Evolutionary conservation across 2,113 vertebrate species (phyloP).

Genomic region (Arothron firmamentum): DNA sequence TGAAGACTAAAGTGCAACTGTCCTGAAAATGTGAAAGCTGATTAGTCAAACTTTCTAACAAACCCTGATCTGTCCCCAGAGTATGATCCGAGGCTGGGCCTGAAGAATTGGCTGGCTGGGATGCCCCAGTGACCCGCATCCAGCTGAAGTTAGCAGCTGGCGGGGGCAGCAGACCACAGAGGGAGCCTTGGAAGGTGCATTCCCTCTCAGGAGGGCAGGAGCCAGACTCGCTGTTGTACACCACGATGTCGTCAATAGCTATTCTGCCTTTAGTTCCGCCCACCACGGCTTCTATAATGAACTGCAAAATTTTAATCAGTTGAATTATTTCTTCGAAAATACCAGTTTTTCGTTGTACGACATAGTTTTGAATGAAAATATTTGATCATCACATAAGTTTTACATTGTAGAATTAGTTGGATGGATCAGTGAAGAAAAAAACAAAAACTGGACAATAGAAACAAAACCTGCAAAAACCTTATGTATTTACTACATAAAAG

Average conservation of each 20-base stretch:
- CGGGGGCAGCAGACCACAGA: constrained; percentile 67
- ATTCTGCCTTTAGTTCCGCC: constrained; percentile 66
- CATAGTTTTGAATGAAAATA: too few relatives aligned
- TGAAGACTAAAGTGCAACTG: too few relatives aligned
- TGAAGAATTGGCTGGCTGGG: constrained; percentile 50
- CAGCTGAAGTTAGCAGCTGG: constrained; percentile 54
- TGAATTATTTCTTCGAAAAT: too few relatives aligned
- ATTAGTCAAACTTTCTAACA: neutral
- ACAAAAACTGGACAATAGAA: too few relatives aligned
- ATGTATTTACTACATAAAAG: neutral
- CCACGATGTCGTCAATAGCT: constrained; percentile 65
- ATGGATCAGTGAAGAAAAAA: neutral
- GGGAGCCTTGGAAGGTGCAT: constrained; percentile 76
- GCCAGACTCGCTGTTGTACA: constrained; percentile 43
- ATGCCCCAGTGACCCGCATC: constrained; percentile 56
- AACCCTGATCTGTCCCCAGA: constrained; percentile 72
- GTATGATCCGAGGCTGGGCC: constrained; percentile 71
- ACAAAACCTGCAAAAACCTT: neutral
- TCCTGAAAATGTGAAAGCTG: neutral
- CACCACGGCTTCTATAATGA: constrained; percentile 70
- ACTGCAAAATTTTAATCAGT: constrained; percentile 40
- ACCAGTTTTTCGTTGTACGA: too few relatives aligned
- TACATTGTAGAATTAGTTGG: neutral
- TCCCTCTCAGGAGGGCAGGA: constrained; percentile 72
- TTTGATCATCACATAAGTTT: too few relatives aligned